These are phyloP conservation scores for Tineola bisselliella DNA, from an alignment of 2,888 invertebrate species.

Conservation along the genomic window DNA sequence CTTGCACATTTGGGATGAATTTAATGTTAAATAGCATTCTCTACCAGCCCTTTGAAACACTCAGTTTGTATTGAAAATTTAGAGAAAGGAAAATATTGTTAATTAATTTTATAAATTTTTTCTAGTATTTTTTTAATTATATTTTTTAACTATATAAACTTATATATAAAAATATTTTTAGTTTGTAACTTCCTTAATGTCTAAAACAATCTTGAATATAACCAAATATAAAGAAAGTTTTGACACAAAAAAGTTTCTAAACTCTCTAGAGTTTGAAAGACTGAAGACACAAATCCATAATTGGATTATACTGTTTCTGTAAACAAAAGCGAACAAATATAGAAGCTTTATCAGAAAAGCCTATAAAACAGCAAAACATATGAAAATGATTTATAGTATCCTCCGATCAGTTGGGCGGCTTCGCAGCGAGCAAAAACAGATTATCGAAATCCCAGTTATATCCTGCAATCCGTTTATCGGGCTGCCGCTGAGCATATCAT, in stretches of 20 bases:
- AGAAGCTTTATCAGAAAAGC: conserved; percentile 29
- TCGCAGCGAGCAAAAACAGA: conserved; percentile 46
- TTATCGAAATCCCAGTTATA: conserved; percentile 54
- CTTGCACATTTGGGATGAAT: too few relatives aligned
- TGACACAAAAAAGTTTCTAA: neutral
- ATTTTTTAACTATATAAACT: too few relatives aligned
- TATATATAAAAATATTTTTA: too few relatives aligned
- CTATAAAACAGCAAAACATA: conserved; percentile 56
- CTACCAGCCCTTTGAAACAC: too few relatives aligned
- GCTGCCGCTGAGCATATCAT: conserved; percentile 17
- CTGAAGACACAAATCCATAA: neutral
- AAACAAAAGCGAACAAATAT: conserved; percentile 24
- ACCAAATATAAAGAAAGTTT: too few relatives aligned
- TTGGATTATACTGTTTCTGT: neutral
- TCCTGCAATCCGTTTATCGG: conserved; percentile 40
- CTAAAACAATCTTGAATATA: too few relatives aligned
- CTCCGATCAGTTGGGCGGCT: conserved; percentile 35
- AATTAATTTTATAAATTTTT: too few relatives aligned
- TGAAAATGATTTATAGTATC: conserved; percentile 57
- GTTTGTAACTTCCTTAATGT: too few relatives aligned
- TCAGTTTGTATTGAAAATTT: too few relatives aligned
- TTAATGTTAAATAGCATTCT: too few relatives aligned
- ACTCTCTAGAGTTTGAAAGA: neutral
- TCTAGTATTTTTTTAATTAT: too few relatives aligned
- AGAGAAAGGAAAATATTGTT: too few relatives aligned